These are phyloP conservation scores for Serinus canaria DNA, from an alignment of 2,113 vertebrate genomes.

Conservation along the genomic window DNA sequence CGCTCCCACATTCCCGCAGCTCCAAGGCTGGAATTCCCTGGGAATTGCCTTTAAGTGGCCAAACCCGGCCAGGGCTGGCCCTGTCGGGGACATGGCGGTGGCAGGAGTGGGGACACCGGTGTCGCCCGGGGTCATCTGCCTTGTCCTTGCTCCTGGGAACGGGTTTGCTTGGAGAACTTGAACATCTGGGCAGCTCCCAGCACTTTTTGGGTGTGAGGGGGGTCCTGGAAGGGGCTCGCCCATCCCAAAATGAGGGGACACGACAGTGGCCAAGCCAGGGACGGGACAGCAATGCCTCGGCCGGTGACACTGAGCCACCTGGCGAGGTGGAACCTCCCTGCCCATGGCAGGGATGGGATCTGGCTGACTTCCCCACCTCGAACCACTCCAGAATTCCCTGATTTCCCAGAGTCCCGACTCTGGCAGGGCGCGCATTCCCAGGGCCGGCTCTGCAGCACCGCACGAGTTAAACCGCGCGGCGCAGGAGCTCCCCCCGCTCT, in stretches of 20 bases:
- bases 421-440: fast-evolving
- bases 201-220: fast-evolving
- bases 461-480: not conserved
- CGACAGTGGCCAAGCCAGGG: fast-evolving
- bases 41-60: fast-evolving
- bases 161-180: fast-evolving
- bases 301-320: not conserved
- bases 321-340: fast-evolving
- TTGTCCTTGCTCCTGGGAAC: not conserved
- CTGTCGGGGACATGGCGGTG: fast-evolving
- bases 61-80: fast-evolving
- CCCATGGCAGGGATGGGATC: fast-evolving
- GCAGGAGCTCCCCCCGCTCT: not conserved
- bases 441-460: fast-evolving
- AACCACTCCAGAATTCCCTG: not conserved
- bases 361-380: fast-evolving
- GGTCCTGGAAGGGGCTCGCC: too few species aligned
- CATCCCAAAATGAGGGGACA: fast-evolving
- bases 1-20: fast-evolving
- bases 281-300: fast-evolving
- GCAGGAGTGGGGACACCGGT: fast-evolving
- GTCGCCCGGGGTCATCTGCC: fast-evolving
- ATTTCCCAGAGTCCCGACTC: not conserved
- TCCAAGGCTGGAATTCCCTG: not conserved
- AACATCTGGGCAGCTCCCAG: fast-evolving